phyloP scores from a whole-genome alignment of 2,888 invertebrate genomes.

The Mongoloraphidia duomilia region DNA sequence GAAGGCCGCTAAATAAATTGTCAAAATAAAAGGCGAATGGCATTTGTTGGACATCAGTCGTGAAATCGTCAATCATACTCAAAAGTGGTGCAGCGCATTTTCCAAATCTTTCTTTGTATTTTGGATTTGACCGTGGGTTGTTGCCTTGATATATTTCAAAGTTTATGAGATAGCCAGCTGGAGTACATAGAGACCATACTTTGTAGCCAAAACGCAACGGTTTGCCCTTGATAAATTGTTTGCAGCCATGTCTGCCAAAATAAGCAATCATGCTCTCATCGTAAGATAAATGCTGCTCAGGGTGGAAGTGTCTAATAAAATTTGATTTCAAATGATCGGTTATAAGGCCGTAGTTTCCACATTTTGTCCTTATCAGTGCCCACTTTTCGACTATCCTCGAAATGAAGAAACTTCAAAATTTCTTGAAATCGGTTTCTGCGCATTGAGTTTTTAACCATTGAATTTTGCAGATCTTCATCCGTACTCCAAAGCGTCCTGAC shows the following conservation, averaged over 20 bases:
- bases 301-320: slow-evolving; percentile 10
- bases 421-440: slow-evolving; percentile 8
- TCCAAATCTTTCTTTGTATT: slow-evolving; percentile 16
- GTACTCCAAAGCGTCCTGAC: slow-evolving; percentile 10
- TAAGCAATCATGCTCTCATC: slow-evolving; percentile 22
- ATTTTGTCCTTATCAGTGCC: slow-evolving; percentile 16
- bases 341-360: slow-evolving; percentile 17
- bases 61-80: slow-evolving; percentile 13
- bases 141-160: slow-evolving; percentile 20
- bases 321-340: slow-evolving; percentile 11
- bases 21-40: slow-evolving; percentile 16
- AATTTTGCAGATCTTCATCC: slow-evolving; percentile 7
- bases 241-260: too few relatives aligned
- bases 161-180: slow-evolving; percentile 15
- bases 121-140: slow-evolving; percentile 14
- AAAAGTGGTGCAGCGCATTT: slow-evolving; percentile 15
- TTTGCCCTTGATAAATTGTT: slow-evolving; percentile 21
- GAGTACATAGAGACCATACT: slow-evolving; percentile 17
- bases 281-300: slow-evolving; percentile 15
- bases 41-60: slow-evolving; percentile 9
- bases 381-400: slow-evolving; percentile 12
- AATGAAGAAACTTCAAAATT: slow-evolving; percentile 9
- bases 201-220: slow-evolving; percentile 21
- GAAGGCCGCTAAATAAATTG: slow-evolving; percentile 15
- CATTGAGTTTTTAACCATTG: slow-evolving; percentile 6